Conservation (phyloP, 2,797 vertebrate genomes). For the Eulemur coronatus region DNA sequence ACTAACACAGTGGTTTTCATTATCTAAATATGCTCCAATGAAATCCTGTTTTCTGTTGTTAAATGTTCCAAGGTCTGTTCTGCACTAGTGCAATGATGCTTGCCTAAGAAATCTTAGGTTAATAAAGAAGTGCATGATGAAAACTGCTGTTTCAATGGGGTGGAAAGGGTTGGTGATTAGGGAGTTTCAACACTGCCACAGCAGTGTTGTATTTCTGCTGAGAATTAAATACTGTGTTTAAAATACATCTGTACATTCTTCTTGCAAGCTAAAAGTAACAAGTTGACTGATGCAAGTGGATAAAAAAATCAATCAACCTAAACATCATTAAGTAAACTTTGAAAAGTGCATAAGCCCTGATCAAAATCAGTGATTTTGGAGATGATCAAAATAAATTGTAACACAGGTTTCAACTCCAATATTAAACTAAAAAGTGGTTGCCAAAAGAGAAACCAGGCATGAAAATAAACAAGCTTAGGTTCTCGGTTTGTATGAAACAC, state of each 20-base stretch:
- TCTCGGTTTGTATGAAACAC: background rate
- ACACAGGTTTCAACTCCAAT: background rate
- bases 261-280: slow-evolving; percentile 12
- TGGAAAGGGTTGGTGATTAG: background rate
- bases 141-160: background rate
- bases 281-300: background rate
- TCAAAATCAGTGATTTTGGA: background rate
- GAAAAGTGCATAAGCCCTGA: background rate
- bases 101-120: slow-evolving; percentile 30
- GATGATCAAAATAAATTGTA: background rate
- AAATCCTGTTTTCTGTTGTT: slow-evolving; percentile 12
- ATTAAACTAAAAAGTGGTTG: background rate
- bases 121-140: background rate
- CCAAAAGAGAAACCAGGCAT: background rate
- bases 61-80: background rate
- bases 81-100: background rate
- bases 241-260: background rate
- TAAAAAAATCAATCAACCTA: background rate
- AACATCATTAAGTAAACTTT: background rate
- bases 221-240: background rate
- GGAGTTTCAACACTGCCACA: background rate
- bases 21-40: background rate
- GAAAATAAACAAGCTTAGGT: background rate
- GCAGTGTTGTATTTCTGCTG: background rate
- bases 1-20: background rate